These are phyloP conservation scores for Actenoides hombroni DNA, from an alignment of 2,113 vertebrate genomes.

Conservation along the genomic window DNA sequence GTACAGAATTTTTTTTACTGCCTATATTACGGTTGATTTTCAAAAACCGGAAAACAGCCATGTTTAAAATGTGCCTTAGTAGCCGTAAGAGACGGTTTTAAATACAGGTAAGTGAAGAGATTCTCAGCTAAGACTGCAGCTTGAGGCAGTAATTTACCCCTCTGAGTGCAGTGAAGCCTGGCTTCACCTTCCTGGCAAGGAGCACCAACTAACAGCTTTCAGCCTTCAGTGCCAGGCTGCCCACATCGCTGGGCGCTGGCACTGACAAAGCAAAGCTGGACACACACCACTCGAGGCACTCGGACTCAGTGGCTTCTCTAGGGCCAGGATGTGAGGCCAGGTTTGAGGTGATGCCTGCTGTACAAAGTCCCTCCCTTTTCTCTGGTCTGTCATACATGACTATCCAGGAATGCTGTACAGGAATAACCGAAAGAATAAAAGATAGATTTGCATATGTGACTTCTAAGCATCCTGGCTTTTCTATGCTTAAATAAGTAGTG, in stretches of 20 bases:
- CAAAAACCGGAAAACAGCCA: not conserved
- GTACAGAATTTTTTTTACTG: not conserved
- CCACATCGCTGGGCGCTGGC: fast-evolving
- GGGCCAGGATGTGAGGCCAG: not conserved
- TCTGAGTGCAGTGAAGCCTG: not conserved
- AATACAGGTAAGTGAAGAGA: not conserved
- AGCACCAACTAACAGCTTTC: not conserved
- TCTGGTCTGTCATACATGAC: not conserved
- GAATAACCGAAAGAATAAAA: not conserved
- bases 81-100: not conserved
- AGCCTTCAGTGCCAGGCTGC: not conserved
- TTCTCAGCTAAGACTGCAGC: not conserved
- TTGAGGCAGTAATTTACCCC: not conserved
- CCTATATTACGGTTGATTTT: not conserved
- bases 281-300: not conserved
- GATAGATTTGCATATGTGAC: not conserved
- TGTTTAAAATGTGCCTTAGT: not conserved
- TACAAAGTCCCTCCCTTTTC: not conserved
- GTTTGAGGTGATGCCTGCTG: fast-evolving
- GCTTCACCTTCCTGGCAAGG: not conserved
- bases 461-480: conserved; percentile 12
- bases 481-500: not conserved
- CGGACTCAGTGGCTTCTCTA: fast-evolving
- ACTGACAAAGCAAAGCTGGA: not conserved
- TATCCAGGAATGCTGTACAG: not conserved